Conservation (phyloP, 2,113 vertebrate genomes). For the Lophochroa leadbeateri region DNA sequence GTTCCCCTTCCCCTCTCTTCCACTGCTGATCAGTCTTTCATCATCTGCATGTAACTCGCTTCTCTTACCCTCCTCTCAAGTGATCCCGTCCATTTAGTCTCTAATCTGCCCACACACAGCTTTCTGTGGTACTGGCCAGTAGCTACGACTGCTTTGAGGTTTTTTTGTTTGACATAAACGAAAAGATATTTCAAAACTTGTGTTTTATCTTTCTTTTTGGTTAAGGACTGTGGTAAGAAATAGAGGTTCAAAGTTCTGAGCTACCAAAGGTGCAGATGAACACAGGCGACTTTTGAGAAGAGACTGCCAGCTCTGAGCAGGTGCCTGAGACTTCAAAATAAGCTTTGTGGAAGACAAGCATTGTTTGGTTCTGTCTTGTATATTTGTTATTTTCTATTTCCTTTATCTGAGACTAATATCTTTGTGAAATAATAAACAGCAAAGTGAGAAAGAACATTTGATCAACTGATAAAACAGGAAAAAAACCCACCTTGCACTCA, state of each 20-base stretch:
- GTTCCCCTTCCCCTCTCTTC: slow-evolving; percentile 37
- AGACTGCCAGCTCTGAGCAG: slow-evolving; percentile 38
- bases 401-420: not conserved
- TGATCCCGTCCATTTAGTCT: not conserved
- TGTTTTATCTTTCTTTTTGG: slow-evolving; percentile 54
- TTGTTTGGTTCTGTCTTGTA: slow-evolving; percentile 6
- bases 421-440: slow-evolving; percentile 20
- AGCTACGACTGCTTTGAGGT: slow-evolving; percentile 31
- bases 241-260: slow-evolving; percentile 51
- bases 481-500: not conserved
- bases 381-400: slow-evolving; percentile 2
- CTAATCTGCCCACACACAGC: slow-evolving; percentile 62
- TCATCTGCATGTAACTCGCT: slow-evolving; percentile 26
- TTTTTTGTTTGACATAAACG: not conserved
- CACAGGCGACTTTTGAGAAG: not conserved
- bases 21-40: slow-evolving; percentile 17
- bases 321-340: slow-evolving; percentile 10
- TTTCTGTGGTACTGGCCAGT: slow-evolving; percentile 6
- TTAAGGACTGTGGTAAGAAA: not conserved
- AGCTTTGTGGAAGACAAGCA: not conserved
- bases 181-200: slow-evolving; percentile 46
- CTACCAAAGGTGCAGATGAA: slow-evolving; percentile 35
- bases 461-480: not conserved
- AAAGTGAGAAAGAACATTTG: not conserved
- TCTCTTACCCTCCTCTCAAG: slow-evolving; percentile 6